These are phyloP conservation scores for Bradypus variegatus DNA, from an alignment of 2,797 vertebrate species.

Conservation along the genomic window DNA sequence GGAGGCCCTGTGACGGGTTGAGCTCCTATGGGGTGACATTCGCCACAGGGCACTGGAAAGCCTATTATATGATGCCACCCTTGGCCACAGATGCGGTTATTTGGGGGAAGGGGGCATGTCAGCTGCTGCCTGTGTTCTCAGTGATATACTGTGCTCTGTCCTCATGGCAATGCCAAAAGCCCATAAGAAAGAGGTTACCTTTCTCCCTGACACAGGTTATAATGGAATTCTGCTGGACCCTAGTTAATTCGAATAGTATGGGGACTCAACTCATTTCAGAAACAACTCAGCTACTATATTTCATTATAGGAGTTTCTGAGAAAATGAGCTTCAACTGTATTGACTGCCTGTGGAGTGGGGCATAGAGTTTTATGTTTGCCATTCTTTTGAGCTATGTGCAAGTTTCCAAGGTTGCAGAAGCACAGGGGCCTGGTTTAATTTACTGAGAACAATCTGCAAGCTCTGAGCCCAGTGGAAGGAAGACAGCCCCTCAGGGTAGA, in stretches of 20 bases:
- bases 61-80: background rate
- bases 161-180: background rate
- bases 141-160: background rate
- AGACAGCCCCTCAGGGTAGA: background rate
- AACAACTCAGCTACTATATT: fast-evolving
- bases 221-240: background rate
- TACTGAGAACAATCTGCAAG: background rate
- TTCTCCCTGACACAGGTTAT: background rate
- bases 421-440: background rate
- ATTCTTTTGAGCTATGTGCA: background rate
- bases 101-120: background rate
- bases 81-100: background rate
- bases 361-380: background rate
- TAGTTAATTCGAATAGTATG: background rate
- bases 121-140: background rate
- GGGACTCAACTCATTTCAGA: background rate
- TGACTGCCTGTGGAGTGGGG: background rate
- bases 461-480: background rate
- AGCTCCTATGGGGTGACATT: background rate
- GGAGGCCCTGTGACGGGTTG: background rate
- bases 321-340: background rate
- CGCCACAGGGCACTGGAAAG: background rate
- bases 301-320: background rate
- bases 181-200: background rate
- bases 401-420: background rate